Base-by-base conservation (phyloP, 2,797 vertebrate species). In the Nothura maculosa region DNA sequence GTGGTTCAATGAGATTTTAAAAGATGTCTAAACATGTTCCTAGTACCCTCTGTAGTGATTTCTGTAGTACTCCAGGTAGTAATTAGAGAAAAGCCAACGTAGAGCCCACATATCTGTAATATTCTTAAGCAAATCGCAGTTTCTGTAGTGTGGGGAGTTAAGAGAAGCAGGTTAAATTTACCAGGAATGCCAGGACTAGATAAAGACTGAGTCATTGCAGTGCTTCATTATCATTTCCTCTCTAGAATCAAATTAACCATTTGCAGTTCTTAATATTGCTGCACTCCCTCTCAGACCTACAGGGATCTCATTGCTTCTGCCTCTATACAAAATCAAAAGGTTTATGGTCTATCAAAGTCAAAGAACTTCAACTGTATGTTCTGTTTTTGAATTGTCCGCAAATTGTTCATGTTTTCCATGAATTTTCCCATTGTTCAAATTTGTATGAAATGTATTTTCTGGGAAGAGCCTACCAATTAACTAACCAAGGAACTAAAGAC, bases 391-490 rank as follows among this genome's bases (percentile, higher is more conserved):
- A 55, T 86, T 0, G 19, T 73, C 68, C 77, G 24, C 61, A 70
- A 91, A 57, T 42, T 89, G 36, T 86, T 84, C 89, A 91, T 3
- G 87, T 94, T 95, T 94, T 94, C 93, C 82, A 89, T 90, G 77
- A 94, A 93, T 89, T 86, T 95, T 74, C 84, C 93, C 85, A 94
- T 96, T 96, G 93, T 96, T 93, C 5, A 1, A n/a, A 80, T 95
- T 94, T 88, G 81, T 94, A 93, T 82, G 93, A 90, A 87, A 94
- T 74, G 70, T 88, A 79, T 93, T 95, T 96, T 95, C 91, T 91
- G 91, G 89, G 92, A 96, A 95, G 89, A 93, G 30, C 38, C 80
- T 92, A 92, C 94, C 95, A 95, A 94, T 95, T 94, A 92, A 74
- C 89, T 89, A 88, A 94, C 83, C 10, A 1, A 95, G 38, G 82